A percentile compares a stretch with the other conserved stretches of the same genome.
Evolutionary conservation across 2,797 vertebrate genomes (phyloP).

Genomic region (Phoeniculus purpureus): DNA sequence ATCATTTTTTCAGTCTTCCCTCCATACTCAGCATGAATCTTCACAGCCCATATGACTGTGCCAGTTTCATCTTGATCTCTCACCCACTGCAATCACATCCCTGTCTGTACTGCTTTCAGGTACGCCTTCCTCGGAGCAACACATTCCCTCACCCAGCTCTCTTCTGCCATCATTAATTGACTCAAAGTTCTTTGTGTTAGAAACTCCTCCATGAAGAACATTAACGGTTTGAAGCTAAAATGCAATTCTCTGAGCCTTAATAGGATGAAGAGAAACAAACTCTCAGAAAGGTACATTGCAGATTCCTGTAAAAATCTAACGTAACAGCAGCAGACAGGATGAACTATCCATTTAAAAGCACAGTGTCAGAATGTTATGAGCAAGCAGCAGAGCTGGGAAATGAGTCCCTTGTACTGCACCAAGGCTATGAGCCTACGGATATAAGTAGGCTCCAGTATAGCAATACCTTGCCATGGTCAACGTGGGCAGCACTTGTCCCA

Average conservation of each 20-base stretch:
- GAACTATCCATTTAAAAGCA: background rate
- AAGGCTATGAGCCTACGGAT: background rate
- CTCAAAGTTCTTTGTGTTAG: background rate
- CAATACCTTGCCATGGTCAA: background rate
- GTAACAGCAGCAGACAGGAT: background rate
- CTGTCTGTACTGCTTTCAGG: background rate
- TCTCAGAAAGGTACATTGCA: background rate
- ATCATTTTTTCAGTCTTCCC: background rate
- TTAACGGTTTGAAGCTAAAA: background rate
- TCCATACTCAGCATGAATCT: background rate
- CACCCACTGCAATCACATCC: background rate
- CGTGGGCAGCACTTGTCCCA: background rate
- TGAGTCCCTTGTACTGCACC: background rate
- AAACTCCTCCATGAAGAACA: background rate
- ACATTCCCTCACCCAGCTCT: background rate
- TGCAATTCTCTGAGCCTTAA: background rate
- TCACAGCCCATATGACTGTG: background rate
- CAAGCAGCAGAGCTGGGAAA: background rate
- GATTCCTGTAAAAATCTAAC: background rate
- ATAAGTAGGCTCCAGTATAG: background rate
- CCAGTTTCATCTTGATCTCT: background rate
- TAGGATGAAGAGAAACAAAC: background rate
- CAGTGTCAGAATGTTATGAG: background rate
- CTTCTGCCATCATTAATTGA: background rate
- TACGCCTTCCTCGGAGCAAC: background rate